These are phyloP conservation scores for Platygyra sinensis DNA, from an alignment of 64 coral and sea anemone species.

Conservation along the genomic window DNA sequence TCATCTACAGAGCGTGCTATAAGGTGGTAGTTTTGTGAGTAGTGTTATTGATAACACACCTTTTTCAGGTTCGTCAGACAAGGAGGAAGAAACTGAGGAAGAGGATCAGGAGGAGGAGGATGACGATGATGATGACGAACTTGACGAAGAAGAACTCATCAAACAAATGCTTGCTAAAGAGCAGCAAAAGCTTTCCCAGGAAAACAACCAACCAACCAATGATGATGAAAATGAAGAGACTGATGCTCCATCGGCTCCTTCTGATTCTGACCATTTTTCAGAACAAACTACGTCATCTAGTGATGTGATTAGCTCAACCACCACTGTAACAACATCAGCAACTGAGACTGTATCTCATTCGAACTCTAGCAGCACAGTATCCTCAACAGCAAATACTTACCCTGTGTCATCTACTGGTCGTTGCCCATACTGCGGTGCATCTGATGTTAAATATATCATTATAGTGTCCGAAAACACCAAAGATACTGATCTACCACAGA, in stretches of 20 bases:
- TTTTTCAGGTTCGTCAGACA: conserved; percentile 6
- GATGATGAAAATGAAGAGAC: not conserved
- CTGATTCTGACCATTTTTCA: conserved; percentile 2
- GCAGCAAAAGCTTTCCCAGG: conserved; percentile 56
- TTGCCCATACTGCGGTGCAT: conserved; percentile 86
- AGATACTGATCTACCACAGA: conserved; percentile 77
- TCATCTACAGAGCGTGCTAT: too few species aligned
- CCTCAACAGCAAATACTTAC: conserved; percentile 7
- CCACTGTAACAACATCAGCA: conserved; percentile 16
- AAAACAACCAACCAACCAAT: conserved; percentile 5
- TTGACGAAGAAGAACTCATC: conserved; percentile 92
- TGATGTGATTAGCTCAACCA: not conserved
- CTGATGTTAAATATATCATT: conserved; percentile 91
- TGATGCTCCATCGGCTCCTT: not conserved
- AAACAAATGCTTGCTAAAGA: conserved; percentile 97
- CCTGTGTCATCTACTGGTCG: conserved; percentile 83
- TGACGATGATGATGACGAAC: conserved; percentile 86
- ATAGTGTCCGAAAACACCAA: conserved; percentile 68
- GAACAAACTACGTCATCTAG: not conserved
- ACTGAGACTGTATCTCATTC: not conserved
- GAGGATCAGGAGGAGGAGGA: conserved; percentile 37
- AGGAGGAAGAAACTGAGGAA: conserved; percentile 14
- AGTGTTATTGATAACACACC: not conserved
- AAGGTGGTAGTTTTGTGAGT: not conserved
- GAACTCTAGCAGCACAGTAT: not conserved